These are phyloP conservation scores for Lordiphosa andalusiaca DNA, from an alignment of 2,888 invertebrate genomes.

Conservation along the genomic window DNA sequence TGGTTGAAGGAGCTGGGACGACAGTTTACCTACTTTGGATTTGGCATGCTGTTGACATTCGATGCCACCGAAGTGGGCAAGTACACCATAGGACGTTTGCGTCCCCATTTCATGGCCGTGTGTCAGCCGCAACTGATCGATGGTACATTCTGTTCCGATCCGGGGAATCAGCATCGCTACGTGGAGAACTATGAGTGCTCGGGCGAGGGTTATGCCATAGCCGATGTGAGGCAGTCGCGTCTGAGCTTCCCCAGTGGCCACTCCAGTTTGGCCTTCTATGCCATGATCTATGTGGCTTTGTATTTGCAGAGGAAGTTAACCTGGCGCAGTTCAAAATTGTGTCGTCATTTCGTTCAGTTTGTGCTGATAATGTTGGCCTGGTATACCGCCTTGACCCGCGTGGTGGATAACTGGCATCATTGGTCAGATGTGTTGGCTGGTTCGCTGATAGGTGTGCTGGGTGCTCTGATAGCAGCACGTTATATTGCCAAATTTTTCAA, in stretches of 20 bases:
- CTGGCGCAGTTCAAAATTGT: constrained; percentile 89
- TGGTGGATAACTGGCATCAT: constrained; percentile 77
- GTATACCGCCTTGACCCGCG: constrained; percentile 73
- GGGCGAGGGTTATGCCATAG: constrained; percentile 80
- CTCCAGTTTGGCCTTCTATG: constrained; percentile 91
- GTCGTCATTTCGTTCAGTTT: constrained; percentile 89
- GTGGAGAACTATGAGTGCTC: constrained; percentile 87
- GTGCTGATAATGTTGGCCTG: constrained; percentile 71
- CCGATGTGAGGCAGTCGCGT: constrained; percentile 86
- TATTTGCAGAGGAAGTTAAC: constrained; percentile 92
- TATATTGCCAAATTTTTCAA: constrained; percentile 57
- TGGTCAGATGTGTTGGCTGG: constrained; percentile 76
- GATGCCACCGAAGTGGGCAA: constrained; percentile 76
- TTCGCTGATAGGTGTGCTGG: constrained; percentile 56
- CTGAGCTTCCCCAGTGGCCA: constrained; percentile 96
- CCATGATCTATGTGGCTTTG: constrained; percentile 90
- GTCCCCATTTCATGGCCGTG: constrained; percentile 81
- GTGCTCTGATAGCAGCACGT: constrained; percentile 64
- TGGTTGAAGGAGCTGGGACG: constrained; percentile 57
- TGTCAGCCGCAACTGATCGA: constrained; percentile 87
- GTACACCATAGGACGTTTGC: constrained; percentile 70
- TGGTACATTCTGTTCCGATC: constrained; percentile 82
- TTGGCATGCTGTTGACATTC: constrained; percentile 65
- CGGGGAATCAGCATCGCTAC: constrained; percentile 84
- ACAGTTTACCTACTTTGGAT: constrained; percentile 54